Evolutionary conservation across 53 echinoderm and acorn worm genomes (phyloP).

Genomic region (Paracentrotus lividus): DNA sequence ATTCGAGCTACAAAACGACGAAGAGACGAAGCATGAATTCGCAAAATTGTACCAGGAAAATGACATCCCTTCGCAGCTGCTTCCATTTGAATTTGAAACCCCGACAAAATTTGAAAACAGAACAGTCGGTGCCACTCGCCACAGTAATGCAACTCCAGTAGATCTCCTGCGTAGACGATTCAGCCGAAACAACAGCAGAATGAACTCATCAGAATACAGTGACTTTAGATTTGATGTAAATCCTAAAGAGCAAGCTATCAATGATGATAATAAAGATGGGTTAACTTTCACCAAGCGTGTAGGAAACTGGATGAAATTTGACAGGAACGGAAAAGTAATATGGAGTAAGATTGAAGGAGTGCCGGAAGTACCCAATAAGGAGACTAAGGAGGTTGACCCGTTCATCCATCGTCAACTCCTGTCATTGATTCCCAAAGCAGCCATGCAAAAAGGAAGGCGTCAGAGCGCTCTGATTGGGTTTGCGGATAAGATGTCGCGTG

Average conservation of each 20-base stretch:
- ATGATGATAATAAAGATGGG: neutral
- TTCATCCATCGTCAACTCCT: neutral
- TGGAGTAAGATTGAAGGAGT: neutral
- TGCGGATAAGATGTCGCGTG: neutral
- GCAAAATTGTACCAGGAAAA: neutral
- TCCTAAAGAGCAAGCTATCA: neutral
- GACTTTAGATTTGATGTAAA: neutral
- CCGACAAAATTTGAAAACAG: neutral
- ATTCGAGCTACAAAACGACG: slow-evolving; percentile 29
- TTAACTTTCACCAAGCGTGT: no score
- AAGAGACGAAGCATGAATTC: slow-evolving; percentile 7
- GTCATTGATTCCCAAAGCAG: neutral
- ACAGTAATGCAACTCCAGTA: neutral
- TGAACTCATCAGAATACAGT: neutral
- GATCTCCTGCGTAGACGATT: slow-evolving; percentile 30
- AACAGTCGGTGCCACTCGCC: slow-evolving; percentile 38
- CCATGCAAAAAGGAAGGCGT: neutral
- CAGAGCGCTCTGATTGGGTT: neutral
- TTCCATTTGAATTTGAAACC: neutral
- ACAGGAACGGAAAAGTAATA: neutral
- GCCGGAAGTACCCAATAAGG: neutral
- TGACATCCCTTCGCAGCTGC: neutral
- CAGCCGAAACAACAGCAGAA: neutral
- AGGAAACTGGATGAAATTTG: neutral
- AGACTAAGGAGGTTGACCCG: neutral